These are phyloP conservation scores for Typhlichthys subterraneus DNA, from an alignment of 2,797 vertebrate species.

Conservation along the genomic window DNA sequence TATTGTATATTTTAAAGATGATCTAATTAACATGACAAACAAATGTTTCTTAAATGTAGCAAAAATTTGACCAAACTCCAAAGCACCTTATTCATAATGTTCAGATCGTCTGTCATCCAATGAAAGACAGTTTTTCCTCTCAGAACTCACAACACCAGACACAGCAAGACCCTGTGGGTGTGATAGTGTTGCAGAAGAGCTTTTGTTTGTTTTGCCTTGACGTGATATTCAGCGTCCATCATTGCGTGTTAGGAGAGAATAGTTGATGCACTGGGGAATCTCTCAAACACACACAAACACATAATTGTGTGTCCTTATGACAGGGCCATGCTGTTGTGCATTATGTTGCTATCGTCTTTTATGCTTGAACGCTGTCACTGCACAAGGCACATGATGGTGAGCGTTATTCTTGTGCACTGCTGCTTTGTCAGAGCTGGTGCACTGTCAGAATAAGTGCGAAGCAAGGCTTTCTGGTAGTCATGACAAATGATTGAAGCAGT, in stretches of 20 bases:
- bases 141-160: too few species aligned
- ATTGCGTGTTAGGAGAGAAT: constrained; percentile 13
- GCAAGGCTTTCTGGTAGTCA: constrained; percentile 17
- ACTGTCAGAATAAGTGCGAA: constrained; percentile 8
- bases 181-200: too few species aligned
- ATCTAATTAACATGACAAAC: too few species aligned
- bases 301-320: constrained; percentile 16
- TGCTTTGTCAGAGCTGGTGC: constrained; percentile 27
- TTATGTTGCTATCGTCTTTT: constrained; percentile 12
- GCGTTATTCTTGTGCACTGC: constrained; percentile 9
- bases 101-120: too few species aligned
- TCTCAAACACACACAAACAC: background rate
- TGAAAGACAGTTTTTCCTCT: constrained; percentile 43
- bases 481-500: constrained; percentile 19
- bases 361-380: constrained; percentile 13
- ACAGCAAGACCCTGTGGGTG: too few species aligned
- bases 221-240: constrained; percentile 5
- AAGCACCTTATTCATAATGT: too few species aligned
- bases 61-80: too few species aligned
- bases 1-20: too few species aligned
- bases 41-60: too few species aligned
- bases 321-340: constrained; percentile 9
- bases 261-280: constrained; percentile 39
- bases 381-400: background rate
- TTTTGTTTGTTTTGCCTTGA: too few species aligned